Base-by-base conservation (phyloP, 2,797 vertebrate species). In the Girardinus metallicus region DNA sequence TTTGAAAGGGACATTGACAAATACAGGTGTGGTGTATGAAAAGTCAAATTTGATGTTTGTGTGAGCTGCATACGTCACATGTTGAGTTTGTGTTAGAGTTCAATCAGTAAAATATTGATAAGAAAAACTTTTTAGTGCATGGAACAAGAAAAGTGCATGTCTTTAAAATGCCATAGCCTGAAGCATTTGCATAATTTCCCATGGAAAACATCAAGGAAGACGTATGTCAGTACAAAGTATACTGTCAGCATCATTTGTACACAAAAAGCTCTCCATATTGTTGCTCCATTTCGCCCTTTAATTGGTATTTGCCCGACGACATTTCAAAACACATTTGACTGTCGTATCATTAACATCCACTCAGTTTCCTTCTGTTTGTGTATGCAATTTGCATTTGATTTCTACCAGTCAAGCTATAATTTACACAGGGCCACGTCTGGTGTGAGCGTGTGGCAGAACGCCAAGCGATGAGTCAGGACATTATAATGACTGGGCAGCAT, bases 261-360 rank as follows among this genome's bases (percentile, higher is more conserved):
- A 81, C 75, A 79, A 66, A 85, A 80, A 46, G 78, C 77, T 41
- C 51, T 84, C 72, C 53, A 41, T 76, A 75, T 77, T 79, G 77
- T 82, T 78, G 79, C 85, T 87, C 73, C 78, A 75, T 82, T 88
- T 77, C 82, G 84, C 87, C 86, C 87, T 91, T 88, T 88, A 92
- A 92, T 93, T 92, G 84, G 57, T 88, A 90, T 93, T 92, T 92
- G 81, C 85, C 77, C 77, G 84, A 87, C 64, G 43, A 47, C 84
- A 83, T 93, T 92, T 90, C 85, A 89, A 90, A 92, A 90, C 90
- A 92, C 88, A 84, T 87, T 91, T 92, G 89, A 91, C 90, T 88
- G 90, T 92, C 87, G 82, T 88, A 87, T 92, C 90, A 93, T 92
- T 91, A 89, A 88, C 85, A 89, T 88, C 87, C 87, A 87, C 83